These are phyloP conservation scores for Stictonetta naevosa DNA, from an alignment of 2,113 vertebrate genomes.

Conservation along the genomic window DNA sequence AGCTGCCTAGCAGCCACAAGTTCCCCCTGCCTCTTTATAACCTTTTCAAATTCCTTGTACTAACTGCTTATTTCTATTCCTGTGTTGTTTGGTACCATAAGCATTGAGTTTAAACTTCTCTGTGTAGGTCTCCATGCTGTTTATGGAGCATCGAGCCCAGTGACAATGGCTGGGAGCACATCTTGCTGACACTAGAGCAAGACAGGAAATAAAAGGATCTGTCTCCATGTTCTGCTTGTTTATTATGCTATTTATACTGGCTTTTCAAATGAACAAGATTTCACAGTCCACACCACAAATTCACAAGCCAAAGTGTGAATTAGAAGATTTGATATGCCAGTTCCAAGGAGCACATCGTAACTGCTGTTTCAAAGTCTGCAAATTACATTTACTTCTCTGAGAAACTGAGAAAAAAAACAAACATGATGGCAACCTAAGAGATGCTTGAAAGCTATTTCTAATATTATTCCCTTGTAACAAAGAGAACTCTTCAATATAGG, in stretches of 20 bases:
- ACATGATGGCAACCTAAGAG: background rate
- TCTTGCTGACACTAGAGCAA: background rate
- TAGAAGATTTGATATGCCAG: background rate
- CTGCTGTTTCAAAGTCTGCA: background rate
- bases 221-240: background rate
- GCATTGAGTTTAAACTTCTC: background rate
- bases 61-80: background rate
- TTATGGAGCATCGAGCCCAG: background rate
- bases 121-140: background rate
- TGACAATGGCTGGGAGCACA: background rate
- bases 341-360: background rate
- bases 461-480: background rate
- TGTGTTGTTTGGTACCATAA: background rate
- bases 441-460: background rate
- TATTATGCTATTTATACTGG: background rate
- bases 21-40: background rate
- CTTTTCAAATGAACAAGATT: background rate
- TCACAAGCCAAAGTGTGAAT: background rate
- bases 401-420: background rate
- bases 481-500: background rate
- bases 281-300: background rate
- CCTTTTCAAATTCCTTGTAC: background rate
- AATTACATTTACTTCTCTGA: background rate
- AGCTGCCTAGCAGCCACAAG: background rate
- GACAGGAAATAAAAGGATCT: background rate